Percentiles rank a stretch among this genome's conserved stretches.
phyloP scores from a whole-genome alignment of 2,888 invertebrate species.

The Cataglyphis cursor region DNA sequence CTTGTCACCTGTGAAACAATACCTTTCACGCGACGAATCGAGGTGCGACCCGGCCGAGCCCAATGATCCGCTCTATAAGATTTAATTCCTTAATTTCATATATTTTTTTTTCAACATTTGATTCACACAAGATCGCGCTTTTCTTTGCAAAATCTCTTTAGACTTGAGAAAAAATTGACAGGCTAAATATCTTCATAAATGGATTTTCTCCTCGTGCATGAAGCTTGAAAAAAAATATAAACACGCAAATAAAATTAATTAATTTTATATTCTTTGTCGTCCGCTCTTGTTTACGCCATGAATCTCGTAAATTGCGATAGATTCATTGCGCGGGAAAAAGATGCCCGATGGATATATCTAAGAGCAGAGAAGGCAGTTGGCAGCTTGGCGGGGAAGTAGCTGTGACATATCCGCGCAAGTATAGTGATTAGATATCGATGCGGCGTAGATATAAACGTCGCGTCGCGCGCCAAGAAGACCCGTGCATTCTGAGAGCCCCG shows the following conservation, averaged over 20 bases:
- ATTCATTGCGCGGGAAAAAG: not conserved
- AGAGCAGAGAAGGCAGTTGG: slow-evolving; percentile 5
- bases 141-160: not conserved
- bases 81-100: not conserved
- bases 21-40: not conserved
- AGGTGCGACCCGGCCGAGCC: not conserved
- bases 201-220: not conserved
- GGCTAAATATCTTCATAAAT: not conserved
- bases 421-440: slow-evolving; percentile 66
- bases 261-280: not conserved
- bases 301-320: not conserved
- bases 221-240: not conserved
- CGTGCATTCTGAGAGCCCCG: slow-evolving; percentile 49
- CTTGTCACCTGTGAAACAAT: slow-evolving; percentile 1
- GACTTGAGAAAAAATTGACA: not conserved
- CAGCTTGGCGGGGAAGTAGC: not conserved
- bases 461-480: slow-evolving; percentile 21
- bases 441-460: slow-evolving; percentile 43
- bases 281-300: not conserved
- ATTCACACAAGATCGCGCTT: not conserved
- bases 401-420: slow-evolving; percentile 47
- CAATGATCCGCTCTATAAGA: not conserved
- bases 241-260: not conserved
- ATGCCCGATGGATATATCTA: not conserved
- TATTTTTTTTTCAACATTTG: not conserved